Base-by-base conservation (phyloP, 2,888 invertebrate genomes). In the Barypeithes pellucidus region DNA sequence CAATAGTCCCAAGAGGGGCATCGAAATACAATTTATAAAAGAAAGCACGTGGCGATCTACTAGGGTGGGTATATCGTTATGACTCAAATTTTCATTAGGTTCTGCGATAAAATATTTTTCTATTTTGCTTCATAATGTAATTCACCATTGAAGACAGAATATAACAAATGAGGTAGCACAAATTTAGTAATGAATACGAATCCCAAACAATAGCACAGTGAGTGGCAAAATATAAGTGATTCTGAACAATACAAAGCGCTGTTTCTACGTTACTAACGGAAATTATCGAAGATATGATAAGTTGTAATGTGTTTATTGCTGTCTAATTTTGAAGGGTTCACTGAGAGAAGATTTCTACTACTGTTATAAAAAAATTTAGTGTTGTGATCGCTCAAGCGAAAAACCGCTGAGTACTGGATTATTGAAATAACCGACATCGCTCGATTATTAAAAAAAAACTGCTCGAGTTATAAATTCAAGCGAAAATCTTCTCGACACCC, bases 121-220 rank as follows among this genome's bases (percentile, higher is more conserved):
- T 52, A 50, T 65, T 50, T 65, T 65, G 20, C 52, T 65, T 36
- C 65, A 12, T 65, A 65, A 65, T 50, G 52, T 50, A 36, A 65
- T 33, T 12, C 71, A 57, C 24, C 74, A 67, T 67, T 70, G 60
- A 73, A 75, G 77, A 9, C n/a, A 11, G n/a, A 33, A 16, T 57
- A 33, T 57, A 57, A 57, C 77, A 82, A 84, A 84, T 84, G 83
- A 83, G 79, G 81, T 82, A 82, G 82, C 82, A 84, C 84, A 83
- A 84, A 84, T 83, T 79, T 81, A 81, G 80, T 82, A 84, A 84
- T 83, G 82, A 83, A 84, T 84, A 81, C 80, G 54, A 57, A 33
- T 33, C 33, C 4, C 36, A 29, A 29, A 57, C 54, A 57, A 57
- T 57, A 57, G 54, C 33, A 11, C 33, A 33, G 54, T 18, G 54